Base-by-base conservation (phyloP, 1,140 invertebrate species). In the Chironomus striatipennis region DNA sequence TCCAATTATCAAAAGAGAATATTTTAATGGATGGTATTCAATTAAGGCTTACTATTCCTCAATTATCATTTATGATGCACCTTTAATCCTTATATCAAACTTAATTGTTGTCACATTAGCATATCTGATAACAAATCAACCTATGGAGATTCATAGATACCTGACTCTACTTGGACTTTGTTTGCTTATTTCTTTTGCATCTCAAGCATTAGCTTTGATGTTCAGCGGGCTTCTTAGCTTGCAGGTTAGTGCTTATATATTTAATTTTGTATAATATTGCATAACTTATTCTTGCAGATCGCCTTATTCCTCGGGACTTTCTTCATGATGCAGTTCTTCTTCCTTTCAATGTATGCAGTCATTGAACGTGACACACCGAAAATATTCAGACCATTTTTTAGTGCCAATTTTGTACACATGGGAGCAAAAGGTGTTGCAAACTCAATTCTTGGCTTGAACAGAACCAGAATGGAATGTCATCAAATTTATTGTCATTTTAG, bases 11-110 rank as follows among this genome's bases (percentile, higher is more conserved):
- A 88, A 88, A 12, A 85, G 93, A 74, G 95, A 98, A 79, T 91
- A 96, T 79, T 92, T 96, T 74, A 98, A 98, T 83, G 89, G 93
- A 77, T 98, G 96, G 96, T 98, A 97, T 82, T 89, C 90, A 21
- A 81, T 97, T n/a, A 92, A 92, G 79, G 90, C 95, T 0, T 98
- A 97, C 80, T 97, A 95, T 81, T 86, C 91, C 9, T 95, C 96
- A 0, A 87, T 94, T 77, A 91, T 93, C 0, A 80, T 94, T 73
- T 88, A 93, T 0, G 87, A 87, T 21, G 84, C 92, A 34, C 91
- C 91, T 5, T 79, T 83, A 0, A 88, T 94, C 84, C 82, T 95
- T 42, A 77, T 93, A 70, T 87, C 93, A 77, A 90, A 90, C 76
- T 79, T 86, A 42, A 78, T 88, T 20, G 89, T 88, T 77, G 84